phyloP scores from a whole-genome alignment of 1,140 invertebrate genomes.

The Ips nitidus region DNA sequence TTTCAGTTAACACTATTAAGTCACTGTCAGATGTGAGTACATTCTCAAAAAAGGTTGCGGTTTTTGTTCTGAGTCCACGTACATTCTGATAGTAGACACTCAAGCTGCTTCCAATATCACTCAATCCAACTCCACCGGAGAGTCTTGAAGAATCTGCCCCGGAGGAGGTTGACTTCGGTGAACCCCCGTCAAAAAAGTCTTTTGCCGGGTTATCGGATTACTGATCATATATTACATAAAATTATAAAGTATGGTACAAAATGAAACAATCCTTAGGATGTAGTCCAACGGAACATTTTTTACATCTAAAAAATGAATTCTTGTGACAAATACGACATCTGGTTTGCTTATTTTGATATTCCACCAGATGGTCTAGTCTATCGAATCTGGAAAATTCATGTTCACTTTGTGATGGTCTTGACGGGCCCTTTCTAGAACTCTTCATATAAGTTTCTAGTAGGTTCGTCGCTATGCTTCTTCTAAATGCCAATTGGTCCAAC shows the following conservation, averaged over 20 bases:
- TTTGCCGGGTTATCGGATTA: too few species aligned
- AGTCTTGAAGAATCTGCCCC: too few species aligned
- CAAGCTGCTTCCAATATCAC: too few species aligned
- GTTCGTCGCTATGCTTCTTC: constrained; percentile 34
- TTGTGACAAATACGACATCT: constrained; percentile 39
- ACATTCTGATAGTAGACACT: too few species aligned
- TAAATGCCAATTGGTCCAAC: constrained; percentile 41
- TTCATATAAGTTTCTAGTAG: constrained; percentile 39
- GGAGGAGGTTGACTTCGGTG: too few species aligned
- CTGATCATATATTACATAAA: background rate
- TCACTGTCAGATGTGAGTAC: too few species aligned
- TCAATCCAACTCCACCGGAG: too few species aligned
- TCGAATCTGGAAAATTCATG: constrained; percentile 33
- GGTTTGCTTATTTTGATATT: constrained; percentile 37
- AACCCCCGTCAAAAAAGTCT: too few species aligned
- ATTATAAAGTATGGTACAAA: constrained; percentile 33
- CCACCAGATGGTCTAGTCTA: constrained; percentile 38
- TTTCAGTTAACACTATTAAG: too few species aligned
- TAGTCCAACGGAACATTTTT: constrained; percentile 39
- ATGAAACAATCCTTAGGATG: constrained; percentile 39
- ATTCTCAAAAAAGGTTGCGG: too few species aligned
- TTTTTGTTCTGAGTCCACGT: too few species aligned
- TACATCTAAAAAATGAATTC: constrained; percentile 31
- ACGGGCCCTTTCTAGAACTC: constrained; percentile 26
- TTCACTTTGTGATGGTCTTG: constrained; percentile 7